phyloP scores from a whole-genome alignment of 2,888 invertebrate species.

The Epicampocera succincta region DNA sequence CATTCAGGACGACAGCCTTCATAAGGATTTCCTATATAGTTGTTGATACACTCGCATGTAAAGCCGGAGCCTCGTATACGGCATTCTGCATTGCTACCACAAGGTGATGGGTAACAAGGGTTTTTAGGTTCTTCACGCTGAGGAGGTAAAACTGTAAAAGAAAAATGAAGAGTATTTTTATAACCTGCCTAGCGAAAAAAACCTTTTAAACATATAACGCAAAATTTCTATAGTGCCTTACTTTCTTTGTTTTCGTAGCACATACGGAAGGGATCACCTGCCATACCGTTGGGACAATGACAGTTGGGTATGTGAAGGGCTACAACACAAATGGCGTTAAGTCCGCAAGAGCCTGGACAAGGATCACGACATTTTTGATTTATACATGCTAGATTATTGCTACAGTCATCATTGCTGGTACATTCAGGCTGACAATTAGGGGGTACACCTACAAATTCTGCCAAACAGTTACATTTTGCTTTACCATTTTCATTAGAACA shows the following conservation, averaged over 20 bases:
- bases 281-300: conserved; percentile 85
- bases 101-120: conserved; percentile 88
- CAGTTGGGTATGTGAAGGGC: conserved; percentile 90
- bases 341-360: conserved; percentile 90
- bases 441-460: conserved; percentile 87
- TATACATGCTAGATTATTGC: conserved; percentile 86
- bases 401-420: conserved; percentile 87
- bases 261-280: conserved; percentile 89
- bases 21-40: conserved; percentile 89
- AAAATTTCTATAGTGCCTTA: conserved; percentile 74
- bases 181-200: conserved; percentile 5
- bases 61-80: conserved; percentile 83
- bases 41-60: conserved; percentile 85
- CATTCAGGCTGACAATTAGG: conserved; percentile 89
- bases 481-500: conserved; percentile 85
- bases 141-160: conserved; percentile 73
- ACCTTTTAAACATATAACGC: conserved; percentile 72
- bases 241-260: conserved; percentile 82
- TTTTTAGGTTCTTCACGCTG: conserved; percentile 81
- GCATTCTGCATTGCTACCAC: conserved; percentile 87
- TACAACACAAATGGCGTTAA: conserved; percentile 88
- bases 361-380: conserved; percentile 89
- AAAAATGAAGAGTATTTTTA: conserved; percentile 19
- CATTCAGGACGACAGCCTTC: conserved; percentile 92
- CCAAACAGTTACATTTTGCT: conserved; percentile 86